These are phyloP conservation scores for Polyommatus icarus DNA, from an alignment of 2,888 invertebrate genomes.

Conservation along the genomic window DNA sequence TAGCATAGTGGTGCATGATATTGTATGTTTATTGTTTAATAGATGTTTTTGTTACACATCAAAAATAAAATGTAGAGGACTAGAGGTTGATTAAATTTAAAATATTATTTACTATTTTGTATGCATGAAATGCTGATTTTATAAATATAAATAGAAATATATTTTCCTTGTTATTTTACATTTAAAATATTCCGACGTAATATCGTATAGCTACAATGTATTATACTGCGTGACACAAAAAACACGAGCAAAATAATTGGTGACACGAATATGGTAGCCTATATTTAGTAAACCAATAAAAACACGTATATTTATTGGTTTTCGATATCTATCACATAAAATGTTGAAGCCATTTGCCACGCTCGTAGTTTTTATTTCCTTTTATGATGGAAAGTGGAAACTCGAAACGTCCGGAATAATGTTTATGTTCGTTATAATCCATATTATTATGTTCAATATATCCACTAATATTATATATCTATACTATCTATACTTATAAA, in stretches of 20 bases:
- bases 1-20: background rate
- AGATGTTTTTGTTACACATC: background rate
- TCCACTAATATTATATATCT: background rate
- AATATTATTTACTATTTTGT: background rate
- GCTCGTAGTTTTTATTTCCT: conserved; percentile 12
- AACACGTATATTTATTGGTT: conserved; percentile 28
- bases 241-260: background rate
- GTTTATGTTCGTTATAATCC: conserved; percentile 15
- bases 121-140: background rate
- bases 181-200: background rate
- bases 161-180: conserved; percentile 3
- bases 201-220: background rate
- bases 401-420: conserved; percentile 2
- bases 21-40: too few relatives aligned
- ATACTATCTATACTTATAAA: too few relatives aligned
- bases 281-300: conserved; percentile 24
- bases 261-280: conserved; percentile 12
- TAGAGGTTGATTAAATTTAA: too few relatives aligned
- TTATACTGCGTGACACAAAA: conserved; percentile 7
- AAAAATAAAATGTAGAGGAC: too few relatives aligned
- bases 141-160: background rate
- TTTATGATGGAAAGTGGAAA: conserved; percentile 25
- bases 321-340: conserved; percentile 30
- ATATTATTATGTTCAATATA: background rate
- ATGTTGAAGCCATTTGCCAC: conserved; percentile 25